A percentile compares a stretch with the other conserved stretches of the same genome.
These are phyloP conservation scores for Leucozona laternaria DNA, from an alignment of 2,888 invertebrate species.

Conservation along the genomic window DNA sequence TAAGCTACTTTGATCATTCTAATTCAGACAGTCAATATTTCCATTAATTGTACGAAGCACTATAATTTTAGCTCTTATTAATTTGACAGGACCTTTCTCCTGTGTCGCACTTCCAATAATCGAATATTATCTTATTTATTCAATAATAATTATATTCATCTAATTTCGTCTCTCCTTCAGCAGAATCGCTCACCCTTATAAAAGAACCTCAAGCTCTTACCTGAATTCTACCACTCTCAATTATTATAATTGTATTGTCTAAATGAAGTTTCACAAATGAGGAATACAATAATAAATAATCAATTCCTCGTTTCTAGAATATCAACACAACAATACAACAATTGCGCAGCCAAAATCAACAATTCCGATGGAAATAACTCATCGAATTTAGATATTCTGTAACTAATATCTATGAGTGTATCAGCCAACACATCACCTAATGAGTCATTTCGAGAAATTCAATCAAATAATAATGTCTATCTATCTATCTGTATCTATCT, in stretches of 20 bases:
- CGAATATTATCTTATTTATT: conserved; percentile 1
- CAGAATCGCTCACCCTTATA: too few species aligned
- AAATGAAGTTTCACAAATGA: conserved; percentile 22
- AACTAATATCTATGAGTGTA: conserved; percentile 44
- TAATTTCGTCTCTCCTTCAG: background rate
- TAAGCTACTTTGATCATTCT: too few species aligned
- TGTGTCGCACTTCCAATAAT: background rate
- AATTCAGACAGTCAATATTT: too few species aligned
- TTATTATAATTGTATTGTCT: conserved; percentile 18
- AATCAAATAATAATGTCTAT: conserved; percentile 58
- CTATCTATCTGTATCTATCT: background rate
- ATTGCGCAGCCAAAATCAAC: conserved; percentile 9
- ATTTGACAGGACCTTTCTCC: background rate
- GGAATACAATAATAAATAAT: conserved; percentile 16
- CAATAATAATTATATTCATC: conserved; percentile 8
- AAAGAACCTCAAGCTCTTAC: background rate
- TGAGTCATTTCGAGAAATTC: conserved; percentile 64
- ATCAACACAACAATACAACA: conserved; percentile 51
- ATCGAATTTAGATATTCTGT: conserved; percentile 21
- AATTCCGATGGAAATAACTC: conserved; percentile 40
- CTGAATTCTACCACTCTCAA: background rate
- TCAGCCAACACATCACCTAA: conserved; percentile 56
- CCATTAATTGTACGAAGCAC: background rate
- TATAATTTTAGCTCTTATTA: background rate
- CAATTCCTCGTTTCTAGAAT: conserved; percentile 26